Base-by-base conservation (phyloP, 2,888 invertebrate species). In the Blomia tropicalis region DNA sequence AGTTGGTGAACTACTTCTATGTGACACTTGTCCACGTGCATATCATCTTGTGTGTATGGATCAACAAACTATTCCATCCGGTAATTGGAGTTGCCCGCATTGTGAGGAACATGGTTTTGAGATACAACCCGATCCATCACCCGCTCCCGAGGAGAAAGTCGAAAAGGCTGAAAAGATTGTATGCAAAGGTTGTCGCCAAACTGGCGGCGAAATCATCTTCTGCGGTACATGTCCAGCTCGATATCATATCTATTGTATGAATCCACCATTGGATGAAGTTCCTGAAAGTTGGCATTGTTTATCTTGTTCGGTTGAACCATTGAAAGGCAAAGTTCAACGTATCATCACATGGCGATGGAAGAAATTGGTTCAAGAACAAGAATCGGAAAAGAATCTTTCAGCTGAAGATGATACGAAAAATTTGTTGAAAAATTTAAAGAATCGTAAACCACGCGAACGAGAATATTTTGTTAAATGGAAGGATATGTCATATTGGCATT, bases 221-320 rank as follows among this genome's bases (percentile, higher is more conserved):
- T 96, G 96, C 72, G 95, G 95, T 76, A 87, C 87, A 1, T 96
- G 96, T 72, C 91, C 93, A 1, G 88, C 89, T 4, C 91, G 93
- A 0, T 96, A 93, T 75, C 96, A 96, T 75, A 87, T 88, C 1
- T 89, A 89, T 77, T 96, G 96, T 74, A 79, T 95, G 68, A 90
- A 87, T 75, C 95, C 95, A 22, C 92, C 95, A 2, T 77, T 95
- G 14, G 83, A 85, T 25, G 87, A 87, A 66, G 86, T 95, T 66
- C 95, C 95, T 0, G 91, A 92, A 70, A 95, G 92, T 69, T 98
- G 96, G 98, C 87, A 87, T 70, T 98, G 98, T 77, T 96, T 96
- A 0, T 80, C 93, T 65, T 98, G 96, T 77, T 83, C 86, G 70
- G 83, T 76, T 69, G 79, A 76, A 68, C 79, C 77, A 27, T 72